These are phyloP conservation scores for Macrobrachium nipponense DNA, from an alignment of 1,140 invertebrate genomes.

Conservation along the genomic window DNA sequence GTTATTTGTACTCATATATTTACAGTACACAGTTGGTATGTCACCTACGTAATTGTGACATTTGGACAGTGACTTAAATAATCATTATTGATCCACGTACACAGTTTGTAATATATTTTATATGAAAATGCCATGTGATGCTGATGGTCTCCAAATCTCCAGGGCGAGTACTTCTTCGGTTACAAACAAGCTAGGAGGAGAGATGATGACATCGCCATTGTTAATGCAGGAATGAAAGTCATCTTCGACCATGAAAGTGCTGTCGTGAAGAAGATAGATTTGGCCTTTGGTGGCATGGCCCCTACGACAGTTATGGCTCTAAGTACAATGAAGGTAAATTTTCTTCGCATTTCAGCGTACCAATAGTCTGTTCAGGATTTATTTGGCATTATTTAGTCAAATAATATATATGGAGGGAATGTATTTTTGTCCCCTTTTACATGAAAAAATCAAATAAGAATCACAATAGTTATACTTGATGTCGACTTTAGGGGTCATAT, in stretches of 20 bases:
- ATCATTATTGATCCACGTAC: too few relatives aligned
- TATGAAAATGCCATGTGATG: neutral
- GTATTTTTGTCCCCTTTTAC: too few relatives aligned
- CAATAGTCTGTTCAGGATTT: neutral
- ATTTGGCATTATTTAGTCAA: neutral
- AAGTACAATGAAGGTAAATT: slow-evolving; percentile 74
- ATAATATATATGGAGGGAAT: neutral
- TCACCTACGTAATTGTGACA: too few relatives aligned
- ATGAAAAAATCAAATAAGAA: neutral
- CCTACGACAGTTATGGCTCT: slow-evolving; percentile 84
- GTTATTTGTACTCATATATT: too few relatives aligned
- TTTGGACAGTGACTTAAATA: too few relatives aligned
- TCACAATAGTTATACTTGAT: neutral
- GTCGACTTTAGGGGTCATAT: neutral
- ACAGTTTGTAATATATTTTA: neutral
- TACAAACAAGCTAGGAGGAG: slow-evolving; percentile 92
- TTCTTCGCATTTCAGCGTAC: neutral
- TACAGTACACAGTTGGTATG: too few relatives aligned
- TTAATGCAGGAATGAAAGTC: slow-evolving; percentile 84
- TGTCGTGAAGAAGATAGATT: slow-evolving; percentile 7
- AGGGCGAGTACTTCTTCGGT: slow-evolving; percentile 81
- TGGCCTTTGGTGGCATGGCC: slow-evolving; percentile 91
- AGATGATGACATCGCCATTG: slow-evolving; percentile 96
- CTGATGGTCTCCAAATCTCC: neutral
- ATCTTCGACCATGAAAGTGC: slow-evolving; percentile 65